Conservation (phyloP, 2,797 vertebrate species). For the Morus bassanus region DNA sequence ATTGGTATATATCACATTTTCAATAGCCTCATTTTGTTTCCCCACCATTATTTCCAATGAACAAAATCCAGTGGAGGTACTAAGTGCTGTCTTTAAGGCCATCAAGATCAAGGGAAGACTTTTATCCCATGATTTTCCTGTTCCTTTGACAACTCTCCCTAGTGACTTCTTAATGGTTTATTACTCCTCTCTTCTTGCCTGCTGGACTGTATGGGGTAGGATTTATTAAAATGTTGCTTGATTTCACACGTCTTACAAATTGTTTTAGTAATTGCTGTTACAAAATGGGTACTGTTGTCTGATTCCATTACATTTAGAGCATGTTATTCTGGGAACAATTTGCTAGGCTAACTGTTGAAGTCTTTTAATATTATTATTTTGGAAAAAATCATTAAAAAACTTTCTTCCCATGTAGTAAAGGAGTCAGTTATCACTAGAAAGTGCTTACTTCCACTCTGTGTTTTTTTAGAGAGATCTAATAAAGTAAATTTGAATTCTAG, state of each 20-base stretch:
- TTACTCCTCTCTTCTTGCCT: neutral
- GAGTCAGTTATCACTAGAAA: neutral
- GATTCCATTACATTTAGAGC: neutral
- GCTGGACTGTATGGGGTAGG: neutral
- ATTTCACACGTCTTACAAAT: neutral
- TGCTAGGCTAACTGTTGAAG: neutral
- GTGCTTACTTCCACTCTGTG: neutral
- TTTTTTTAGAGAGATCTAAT: neutral
- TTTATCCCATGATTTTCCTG: neutral
- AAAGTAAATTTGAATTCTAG: neutral
- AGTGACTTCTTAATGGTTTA: neutral
- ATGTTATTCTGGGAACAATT: neutral
- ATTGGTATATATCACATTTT: neutral
- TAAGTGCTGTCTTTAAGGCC: neutral
- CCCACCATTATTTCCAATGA: neutral
- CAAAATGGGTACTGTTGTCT: neutral
- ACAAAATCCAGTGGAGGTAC: neutral
- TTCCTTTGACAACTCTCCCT: neutral
- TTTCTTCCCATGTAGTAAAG: neutral
- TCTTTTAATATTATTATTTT: neutral
- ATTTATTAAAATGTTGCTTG: neutral
- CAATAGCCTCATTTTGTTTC: neutral
- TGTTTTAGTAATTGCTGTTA: neutral
- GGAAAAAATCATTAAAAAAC: neutral
- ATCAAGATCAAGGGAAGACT: neutral